Evolutionary conservation across 2,888 invertebrate species (phyloP), one percentile per base, ranked within the genome.

Genomic region (Empis livida): DNA sequence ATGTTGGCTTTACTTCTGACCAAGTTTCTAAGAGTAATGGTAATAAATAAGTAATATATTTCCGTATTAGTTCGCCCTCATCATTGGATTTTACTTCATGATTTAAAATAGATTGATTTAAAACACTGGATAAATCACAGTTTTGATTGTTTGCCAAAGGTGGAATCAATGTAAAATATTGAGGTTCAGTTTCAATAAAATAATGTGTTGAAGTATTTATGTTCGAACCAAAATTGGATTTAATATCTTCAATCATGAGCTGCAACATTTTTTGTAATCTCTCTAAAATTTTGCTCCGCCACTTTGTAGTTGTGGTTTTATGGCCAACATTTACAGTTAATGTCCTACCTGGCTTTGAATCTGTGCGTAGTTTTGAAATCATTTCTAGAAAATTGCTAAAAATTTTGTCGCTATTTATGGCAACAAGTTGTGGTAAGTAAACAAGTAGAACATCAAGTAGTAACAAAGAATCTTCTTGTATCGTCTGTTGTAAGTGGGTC

Each of bases 11-110:
- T 13, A 82, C 82, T 72, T 92, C 92, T 20, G 87, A 64, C 89
- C 91, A 92, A 44, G 84, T 84, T 63, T 90, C 88, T 61, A 84
- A 76, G 47, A 92, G 71, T 20, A 92, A 68, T 1, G 90, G 87
- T 68, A 90, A 73, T 42, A 91, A 68, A 32, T 78, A 76, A 50
- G 76, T 71, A 30, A 82, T 72, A 61, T 86, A 84, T 44, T 73
- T 73, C 47, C 74, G 71, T 49, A 86, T 52, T 17, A 56, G 73
- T 52, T 70, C 68, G 54, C 72, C 70, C 60, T 75, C 70, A 15
- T 71, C 57, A 46, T 59, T 49, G 13, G 45, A 38, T n/a, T 50
- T 47, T 16, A 13, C 42, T 16, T 53, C 47, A 3, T 55, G 53
- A 10, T 68, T 67, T 50, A 68, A 64, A 15, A 61, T 56, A 50